Conservation (phyloP, 1,140 invertebrate species). For the Antheraea mylitta region DNA sequence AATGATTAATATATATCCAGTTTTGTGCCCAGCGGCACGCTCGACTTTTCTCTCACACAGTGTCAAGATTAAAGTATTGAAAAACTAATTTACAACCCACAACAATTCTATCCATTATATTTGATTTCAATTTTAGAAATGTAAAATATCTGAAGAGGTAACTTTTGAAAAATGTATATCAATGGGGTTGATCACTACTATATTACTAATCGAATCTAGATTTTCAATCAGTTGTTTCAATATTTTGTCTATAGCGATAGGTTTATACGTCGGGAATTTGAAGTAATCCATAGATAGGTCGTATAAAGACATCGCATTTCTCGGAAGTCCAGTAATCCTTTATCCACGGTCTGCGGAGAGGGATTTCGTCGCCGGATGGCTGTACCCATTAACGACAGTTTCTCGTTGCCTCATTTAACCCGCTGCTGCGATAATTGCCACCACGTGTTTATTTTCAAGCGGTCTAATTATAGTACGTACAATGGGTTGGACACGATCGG, state of each 20-base stretch:
- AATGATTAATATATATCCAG: constrained; percentile 67
- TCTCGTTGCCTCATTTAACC: constrained; percentile 75
- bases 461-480: constrained; percentile 75
- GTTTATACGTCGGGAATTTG: neutral
- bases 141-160: neutral
- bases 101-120: neutral
- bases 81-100: constrained; percentile 44
- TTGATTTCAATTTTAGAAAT: neutral
- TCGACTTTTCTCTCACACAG: constrained; percentile 24
- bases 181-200: too few species aligned
- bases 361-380: constrained; percentile 48
- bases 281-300: constrained; percentile 17
- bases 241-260: neutral
- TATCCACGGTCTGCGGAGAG: constrained; percentile 31
- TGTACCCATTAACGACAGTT: constrained; percentile 70
- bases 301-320: constrained; percentile 36
- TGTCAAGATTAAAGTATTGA: constrained; percentile 42
- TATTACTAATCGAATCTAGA: too few species aligned
- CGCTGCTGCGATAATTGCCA: constrained; percentile 76
- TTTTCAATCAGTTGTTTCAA: too few species aligned
- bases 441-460: constrained; percentile 75
- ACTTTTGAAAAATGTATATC: neutral
- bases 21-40: constrained; percentile 29
- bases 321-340: constrained; percentile 45
- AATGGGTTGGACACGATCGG: constrained; percentile 76